Conservation (phyloP, 2,113 vertebrate genomes). For the Isichthys henryi region DNA sequence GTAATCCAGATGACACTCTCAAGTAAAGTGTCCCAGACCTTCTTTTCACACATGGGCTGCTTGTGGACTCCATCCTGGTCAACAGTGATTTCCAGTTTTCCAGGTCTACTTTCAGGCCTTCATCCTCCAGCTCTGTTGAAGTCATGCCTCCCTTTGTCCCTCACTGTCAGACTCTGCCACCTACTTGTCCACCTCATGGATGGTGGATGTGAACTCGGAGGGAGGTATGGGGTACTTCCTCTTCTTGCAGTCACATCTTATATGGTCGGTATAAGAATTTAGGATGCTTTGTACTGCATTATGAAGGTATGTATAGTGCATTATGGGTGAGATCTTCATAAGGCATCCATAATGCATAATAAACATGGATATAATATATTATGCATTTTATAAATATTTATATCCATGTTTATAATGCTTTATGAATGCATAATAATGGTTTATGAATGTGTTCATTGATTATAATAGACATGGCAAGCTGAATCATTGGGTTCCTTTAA, state of each 20-base stretch:
- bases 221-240: slow-evolving; percentile 44
- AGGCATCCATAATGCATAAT: not conserved
- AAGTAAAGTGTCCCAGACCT: not conserved
- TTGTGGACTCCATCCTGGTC: not conserved
- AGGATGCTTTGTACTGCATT: not conserved
- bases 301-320: not conserved
- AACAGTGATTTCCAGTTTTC: not conserved
- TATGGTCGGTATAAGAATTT: not conserved
- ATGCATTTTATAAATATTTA: not conserved
- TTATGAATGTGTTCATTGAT: not conserved
- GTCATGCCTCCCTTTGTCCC: slow-evolving; percentile 52
- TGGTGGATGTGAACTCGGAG: too few relatives aligned
- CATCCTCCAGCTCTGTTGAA: slow-evolving; percentile 38
- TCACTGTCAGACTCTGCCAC: slow-evolving; percentile 55
- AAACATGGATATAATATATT: not conserved
- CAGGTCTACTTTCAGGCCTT: slow-evolving; percentile 69
- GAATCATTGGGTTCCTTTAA: too few relatives aligned
- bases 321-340: not conserved
- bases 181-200: too few relatives aligned
- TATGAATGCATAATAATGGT: not conserved
- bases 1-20: not conserved
- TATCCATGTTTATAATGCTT: not conserved
- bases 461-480: too few relatives aligned
- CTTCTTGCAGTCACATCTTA: slow-evolving; percentile 64
- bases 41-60: not conserved